Evolutionary conservation across 2,888 invertebrate genomes (phyloP).

Genomic region (Lypha dubia): DNA sequence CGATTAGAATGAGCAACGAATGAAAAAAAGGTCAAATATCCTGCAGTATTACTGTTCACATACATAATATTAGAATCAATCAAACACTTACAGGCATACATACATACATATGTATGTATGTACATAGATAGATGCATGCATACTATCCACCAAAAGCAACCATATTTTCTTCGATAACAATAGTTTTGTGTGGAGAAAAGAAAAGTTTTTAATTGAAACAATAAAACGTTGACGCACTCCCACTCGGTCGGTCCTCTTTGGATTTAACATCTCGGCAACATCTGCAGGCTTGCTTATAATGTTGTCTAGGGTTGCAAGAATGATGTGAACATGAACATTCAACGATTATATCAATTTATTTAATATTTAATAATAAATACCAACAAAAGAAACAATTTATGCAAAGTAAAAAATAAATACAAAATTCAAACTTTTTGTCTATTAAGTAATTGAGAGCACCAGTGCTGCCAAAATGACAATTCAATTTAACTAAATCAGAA

Average conservation of each 20-base stretch:
- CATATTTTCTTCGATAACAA: not conserved
- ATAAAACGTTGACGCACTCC: not conserved
- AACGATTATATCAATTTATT: not conserved
- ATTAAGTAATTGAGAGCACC: too few relatives aligned
- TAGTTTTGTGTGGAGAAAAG: not conserved
- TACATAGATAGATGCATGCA: too few relatives aligned
- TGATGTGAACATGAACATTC: not conserved
- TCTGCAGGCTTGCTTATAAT: not conserved
- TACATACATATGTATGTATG: too few relatives aligned
- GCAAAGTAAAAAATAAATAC: too few relatives aligned
- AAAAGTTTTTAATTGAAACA: not conserved
- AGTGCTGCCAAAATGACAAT: too few relatives aligned
- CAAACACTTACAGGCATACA: not conserved
- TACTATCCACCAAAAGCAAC: not conserved
- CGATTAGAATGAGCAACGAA: not conserved
- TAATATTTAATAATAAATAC: not conserved
- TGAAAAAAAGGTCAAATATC: not conserved
- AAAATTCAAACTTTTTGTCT: not conserved
- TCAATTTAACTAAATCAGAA: too few relatives aligned
- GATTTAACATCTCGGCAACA: not conserved
- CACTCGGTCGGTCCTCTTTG: not conserved
- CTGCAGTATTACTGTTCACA: not conserved
- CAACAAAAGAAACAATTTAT: not conserved
- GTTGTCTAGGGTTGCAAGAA: not conserved
- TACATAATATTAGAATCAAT: not conserved